These are phyloP conservation scores for Rhyacichthys aspro DNA, from an alignment of 2,797 vertebrate species.

Conservation along the genomic window DNA sequence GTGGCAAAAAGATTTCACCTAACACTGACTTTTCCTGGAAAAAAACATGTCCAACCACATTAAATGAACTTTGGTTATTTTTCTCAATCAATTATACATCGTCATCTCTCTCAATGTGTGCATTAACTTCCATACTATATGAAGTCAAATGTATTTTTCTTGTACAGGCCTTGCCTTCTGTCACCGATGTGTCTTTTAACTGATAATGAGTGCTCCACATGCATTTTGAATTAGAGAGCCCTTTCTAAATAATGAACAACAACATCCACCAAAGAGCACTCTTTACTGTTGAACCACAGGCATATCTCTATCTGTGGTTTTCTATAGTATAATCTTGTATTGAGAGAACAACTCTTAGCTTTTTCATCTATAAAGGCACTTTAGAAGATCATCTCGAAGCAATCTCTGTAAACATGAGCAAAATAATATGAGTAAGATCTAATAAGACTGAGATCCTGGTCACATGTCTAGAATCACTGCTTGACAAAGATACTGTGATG, in stretches of 20 bases:
- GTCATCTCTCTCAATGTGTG: not conserved
- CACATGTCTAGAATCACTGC: not conserved
- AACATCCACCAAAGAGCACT: not conserved
- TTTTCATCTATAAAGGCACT: no score
- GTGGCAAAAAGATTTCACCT: conserved; percentile 3
- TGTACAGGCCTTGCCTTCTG: no score
- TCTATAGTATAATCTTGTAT: no score
- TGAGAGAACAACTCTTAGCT: not conserved
- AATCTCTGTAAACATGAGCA: no score
- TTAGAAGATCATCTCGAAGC: no score
- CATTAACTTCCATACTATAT: conserved; percentile 23
- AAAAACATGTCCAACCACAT: no score
- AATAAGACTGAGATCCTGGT: no score
- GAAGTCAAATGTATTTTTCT: conserved; percentile 53
- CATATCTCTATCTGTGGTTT: no score
- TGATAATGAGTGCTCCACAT: conserved; percentile 23
- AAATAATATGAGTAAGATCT: no score
- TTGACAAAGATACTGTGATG: not conserved
- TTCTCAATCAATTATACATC: conserved; percentile 38
- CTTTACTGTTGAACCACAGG: not conserved
- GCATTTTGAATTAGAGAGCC: conserved; percentile 19
- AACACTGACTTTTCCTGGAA: conserved; percentile 24
- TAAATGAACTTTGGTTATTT: no score
- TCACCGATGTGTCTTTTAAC: conserved; percentile 9
- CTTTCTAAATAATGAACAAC: conserved; percentile 33